Conservation (phyloP, 2,113 vertebrate species). For the Taxidea taxus region DNA sequence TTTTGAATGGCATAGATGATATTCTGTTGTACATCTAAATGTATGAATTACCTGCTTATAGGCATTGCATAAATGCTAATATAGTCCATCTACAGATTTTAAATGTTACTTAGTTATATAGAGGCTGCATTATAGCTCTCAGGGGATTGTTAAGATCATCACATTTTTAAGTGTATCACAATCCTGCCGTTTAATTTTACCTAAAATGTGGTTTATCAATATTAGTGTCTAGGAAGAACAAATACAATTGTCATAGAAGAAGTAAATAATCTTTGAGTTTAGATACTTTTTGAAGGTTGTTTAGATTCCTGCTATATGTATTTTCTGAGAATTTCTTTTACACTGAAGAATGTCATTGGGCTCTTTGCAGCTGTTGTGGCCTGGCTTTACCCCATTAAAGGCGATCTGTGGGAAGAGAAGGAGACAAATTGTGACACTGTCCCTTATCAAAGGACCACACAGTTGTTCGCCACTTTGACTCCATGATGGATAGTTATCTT, state of each 20-base stretch:
- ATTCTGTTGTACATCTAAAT: not conserved
- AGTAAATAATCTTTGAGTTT: constrained; percentile 5
- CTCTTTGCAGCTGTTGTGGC: constrained; percentile 81
- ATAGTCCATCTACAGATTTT: not conserved
- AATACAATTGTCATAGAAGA: not conserved
- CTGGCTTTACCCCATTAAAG: constrained; percentile 85
- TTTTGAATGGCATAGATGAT: not conserved
- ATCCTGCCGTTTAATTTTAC: not conserved
- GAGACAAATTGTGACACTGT: constrained; percentile 95
- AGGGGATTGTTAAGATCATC: not conserved
- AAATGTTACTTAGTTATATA: not conserved
- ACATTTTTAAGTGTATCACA: not conserved
- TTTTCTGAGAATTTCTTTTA: constrained; percentile 71
- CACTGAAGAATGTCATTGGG: constrained; percentile 69
- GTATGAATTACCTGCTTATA: not conserved
- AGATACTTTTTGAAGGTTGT: constrained; percentile 27
- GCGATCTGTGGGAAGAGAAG: constrained; percentile 91
- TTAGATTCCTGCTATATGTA: constrained; percentile 73
- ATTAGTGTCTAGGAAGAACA: constrained; percentile 1
- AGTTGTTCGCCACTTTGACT: constrained; percentile 93
- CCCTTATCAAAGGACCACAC: constrained; percentile 96
- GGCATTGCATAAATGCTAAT: not conserved
- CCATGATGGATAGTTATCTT: constrained; percentile 97
- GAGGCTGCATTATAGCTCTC: not conserved
- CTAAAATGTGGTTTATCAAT: not conserved